Evolutionary conservation across 1,140 invertebrate species (phyloP), one percentile per base, ranked within the genome.

Genomic region (Orius insidiosus): DNA sequence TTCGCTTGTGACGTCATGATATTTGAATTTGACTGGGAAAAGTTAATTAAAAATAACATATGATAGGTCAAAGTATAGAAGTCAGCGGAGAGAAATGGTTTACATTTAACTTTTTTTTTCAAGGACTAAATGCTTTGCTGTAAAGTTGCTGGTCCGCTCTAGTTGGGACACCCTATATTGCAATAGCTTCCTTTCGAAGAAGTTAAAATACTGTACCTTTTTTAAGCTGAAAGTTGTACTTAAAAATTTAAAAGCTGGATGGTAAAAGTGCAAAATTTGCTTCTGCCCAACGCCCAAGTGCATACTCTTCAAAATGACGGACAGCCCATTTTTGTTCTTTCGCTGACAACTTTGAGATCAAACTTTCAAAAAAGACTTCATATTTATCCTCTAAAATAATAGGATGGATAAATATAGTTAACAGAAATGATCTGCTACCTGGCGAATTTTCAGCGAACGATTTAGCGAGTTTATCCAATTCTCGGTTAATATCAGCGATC

Each of bases 271-370:
- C 46, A 92, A 69, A 34, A 93, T 76, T 24, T 69, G 71, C 35
- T 73, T 72, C 49, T 74, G 69, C 9, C 77, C 72, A 39, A 90
- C 63, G 0, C 78, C 76, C 5, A 90, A 60, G 55, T 73, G 75
- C 55, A 90, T 63, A 41, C 85, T 74, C 63, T 93, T 93, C 3
- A 95, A 60, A 37, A 96, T 72, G 42, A 95, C 86, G 66, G 2
- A 90, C 80, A 0, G 94, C 62, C 88, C 88, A 94, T 64, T 89
- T 89, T 48, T 85, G 71, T 58, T 93, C 85, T 16, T 71, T 49
- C 1, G 79, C 70, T n/a, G 72, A 74, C 53, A 78, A 66, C 34
- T 66, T 65, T 14, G 68, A 63, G 2, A 79, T 54, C 38, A 80
- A 59, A 30, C 62, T 56, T 24, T 24, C 24, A 24, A 24, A 24